Evolutionary conservation across 2,113 vertebrate genomes (phyloP), one percentile per base, ranked within the genome.

Genomic region (Bubalus kerabau): DNA sequence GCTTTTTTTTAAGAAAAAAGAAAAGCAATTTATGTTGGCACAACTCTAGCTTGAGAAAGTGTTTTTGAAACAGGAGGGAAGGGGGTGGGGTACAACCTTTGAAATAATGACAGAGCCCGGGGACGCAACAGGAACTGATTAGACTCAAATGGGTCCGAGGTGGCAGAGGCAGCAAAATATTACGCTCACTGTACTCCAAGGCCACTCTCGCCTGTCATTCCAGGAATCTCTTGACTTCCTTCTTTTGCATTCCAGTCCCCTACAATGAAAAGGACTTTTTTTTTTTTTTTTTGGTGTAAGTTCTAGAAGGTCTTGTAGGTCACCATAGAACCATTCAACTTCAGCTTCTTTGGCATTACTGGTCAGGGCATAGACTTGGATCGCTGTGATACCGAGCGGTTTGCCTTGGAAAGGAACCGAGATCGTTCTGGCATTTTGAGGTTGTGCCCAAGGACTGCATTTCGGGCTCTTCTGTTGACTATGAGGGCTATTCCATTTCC

Each of bases 171-270:
- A 30, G 59, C n/a, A 36, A 36, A 36, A 36, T 6, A 3, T 36
- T 10, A 21, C 5, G 9, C n/a, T 23, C n/a, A 3, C 0, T 14
- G 71, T 3, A 0, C 21, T 7, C 67, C 71, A 13, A 43, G 36
- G 6, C 21, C 36, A 43, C 21, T 3, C 71, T 24, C 1, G 2
- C 36, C 36, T 40, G 71, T 24, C 3, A 24, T 11, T 43, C 21
- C 71, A 43, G 71, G 36, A 24, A 13, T 14, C 71, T 74, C 36
- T 14, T 23, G 21, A 40, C 71, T 7, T 24, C 1, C 36, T 43
- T 40, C 71, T 74, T 74, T 43, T 24, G 21, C 71, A 26, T 74
- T 74, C 71, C 71, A 23, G 71, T 43, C 71, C 71, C 36, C 12
- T 13, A 24, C 19, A 11, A 71, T 10, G 67, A 71, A 23, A 23